Conservation (phyloP, 1,140 invertebrate species). For the Nomia melanderi region DNA sequence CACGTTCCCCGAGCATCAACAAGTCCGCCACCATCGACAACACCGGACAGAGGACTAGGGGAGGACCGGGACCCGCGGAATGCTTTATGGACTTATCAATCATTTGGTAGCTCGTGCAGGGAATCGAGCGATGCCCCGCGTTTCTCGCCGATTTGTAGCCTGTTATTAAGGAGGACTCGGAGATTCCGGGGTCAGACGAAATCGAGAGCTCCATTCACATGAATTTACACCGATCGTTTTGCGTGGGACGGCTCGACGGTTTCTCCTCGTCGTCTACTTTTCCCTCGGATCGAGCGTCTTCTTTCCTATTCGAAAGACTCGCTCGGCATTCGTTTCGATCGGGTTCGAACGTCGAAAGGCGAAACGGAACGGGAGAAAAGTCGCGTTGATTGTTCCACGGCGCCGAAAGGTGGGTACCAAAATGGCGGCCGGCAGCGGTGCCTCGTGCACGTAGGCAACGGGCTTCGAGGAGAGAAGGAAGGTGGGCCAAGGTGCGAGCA, state of each 20-base stretch:
- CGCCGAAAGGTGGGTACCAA: constrained; percentile 8
- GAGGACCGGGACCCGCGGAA: constrained; percentile 40
- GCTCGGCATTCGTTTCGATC: background rate
- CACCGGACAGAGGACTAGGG: constrained; percentile 28
- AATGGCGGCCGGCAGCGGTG: constrained; percentile 24
- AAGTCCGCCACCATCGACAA: constrained; percentile 31
- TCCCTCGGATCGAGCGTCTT: too few species aligned
- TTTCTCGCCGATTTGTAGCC: constrained; percentile 68
- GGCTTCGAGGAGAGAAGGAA: constrained; percentile 28
- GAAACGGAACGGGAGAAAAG: background rate
- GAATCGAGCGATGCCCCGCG: constrained; percentile 27
- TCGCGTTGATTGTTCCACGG: background rate
- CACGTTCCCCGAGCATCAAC: constrained; percentile 18
- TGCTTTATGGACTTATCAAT: constrained; percentile 81
- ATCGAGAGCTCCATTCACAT: constrained; percentile 73
- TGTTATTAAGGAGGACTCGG: constrained; percentile 81
- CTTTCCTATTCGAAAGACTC: too few species aligned
- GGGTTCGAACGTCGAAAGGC: too few species aligned
- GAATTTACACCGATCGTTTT: constrained; percentile 68
- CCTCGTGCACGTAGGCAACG: background rate
- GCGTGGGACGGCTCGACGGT: constrained; percentile 10
- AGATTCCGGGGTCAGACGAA: constrained; percentile 74
- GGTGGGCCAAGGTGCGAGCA: constrained; percentile 65
- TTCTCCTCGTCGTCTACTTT: background rate
- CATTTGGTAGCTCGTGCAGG: constrained; percentile 76